Conservation (phyloP, 2,113 vertebrate species). For the Tiliqua scincoides region DNA sequence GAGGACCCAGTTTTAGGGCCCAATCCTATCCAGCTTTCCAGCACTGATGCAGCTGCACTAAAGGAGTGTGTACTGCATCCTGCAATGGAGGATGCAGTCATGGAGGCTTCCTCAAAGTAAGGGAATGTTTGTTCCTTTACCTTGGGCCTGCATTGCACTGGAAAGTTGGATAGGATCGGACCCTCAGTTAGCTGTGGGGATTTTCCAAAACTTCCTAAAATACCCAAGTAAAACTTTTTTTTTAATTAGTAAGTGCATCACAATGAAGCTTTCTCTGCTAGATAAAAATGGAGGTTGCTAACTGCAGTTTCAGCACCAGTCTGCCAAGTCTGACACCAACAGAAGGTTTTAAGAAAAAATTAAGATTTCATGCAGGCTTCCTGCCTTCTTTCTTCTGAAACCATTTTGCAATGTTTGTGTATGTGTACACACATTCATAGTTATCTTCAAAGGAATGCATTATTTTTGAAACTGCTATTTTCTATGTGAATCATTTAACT, state of each 20-base stretch:
- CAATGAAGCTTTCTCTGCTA: neutral
- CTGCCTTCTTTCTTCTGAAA: neutral
- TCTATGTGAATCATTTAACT: neutral
- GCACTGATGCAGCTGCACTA: too few relatives aligned
- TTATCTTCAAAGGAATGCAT: neutral
- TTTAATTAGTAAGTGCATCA: neutral
- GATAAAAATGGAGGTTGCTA: neutral
- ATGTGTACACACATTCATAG: neutral
- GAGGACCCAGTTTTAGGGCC: constrained; percentile 7
- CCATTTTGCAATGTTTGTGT: neutral
- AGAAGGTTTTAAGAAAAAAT: neutral
- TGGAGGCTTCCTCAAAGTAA: too few relatives aligned
- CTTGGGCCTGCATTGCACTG: too few relatives aligned
- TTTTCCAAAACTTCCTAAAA: neutral
- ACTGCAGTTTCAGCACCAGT: neutral
- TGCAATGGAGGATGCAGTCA: too few relatives aligned
- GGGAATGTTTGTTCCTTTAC: too few relatives aligned
- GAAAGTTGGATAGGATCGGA: too few relatives aligned
- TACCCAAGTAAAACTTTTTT: constrained; percentile 19
- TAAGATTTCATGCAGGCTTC: neutral
- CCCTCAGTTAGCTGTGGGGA: constrained; percentile 13
- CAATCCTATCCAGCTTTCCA: too few relatives aligned
- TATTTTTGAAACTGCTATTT: neutral
- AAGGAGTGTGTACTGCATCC: too few relatives aligned
- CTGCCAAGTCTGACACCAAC: neutral